Conservation (phyloP, 2,797 vertebrate genomes). For the Sebastes itinus region DNA sequence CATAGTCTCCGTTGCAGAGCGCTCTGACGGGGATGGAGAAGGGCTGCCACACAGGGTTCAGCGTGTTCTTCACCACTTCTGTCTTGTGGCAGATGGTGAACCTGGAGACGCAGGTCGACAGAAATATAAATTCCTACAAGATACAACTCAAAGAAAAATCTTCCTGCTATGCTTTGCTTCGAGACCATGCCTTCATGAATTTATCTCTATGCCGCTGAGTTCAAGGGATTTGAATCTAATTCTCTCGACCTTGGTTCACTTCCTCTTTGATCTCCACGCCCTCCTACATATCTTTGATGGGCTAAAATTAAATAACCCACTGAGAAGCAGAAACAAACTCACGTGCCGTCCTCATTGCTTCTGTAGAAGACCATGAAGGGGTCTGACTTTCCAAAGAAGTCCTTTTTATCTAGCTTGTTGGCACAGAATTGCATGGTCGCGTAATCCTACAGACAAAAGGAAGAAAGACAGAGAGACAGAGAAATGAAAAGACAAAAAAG, state of each 20-base stretch:
- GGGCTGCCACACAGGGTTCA: slow-evolving; percentile 92
- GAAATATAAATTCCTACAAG: slow-evolving; percentile 24
- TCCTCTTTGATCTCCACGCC: slow-evolving; percentile 18
- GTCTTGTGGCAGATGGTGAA: slow-evolving; percentile 99
- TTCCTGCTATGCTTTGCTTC: background rate
- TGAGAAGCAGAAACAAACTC: slow-evolving; percentile 68
- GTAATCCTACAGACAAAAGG: slow-evolving; percentile 84
- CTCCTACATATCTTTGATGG: slow-evolving; percentile 16
- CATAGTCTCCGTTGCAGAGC: slow-evolving; percentile 94
- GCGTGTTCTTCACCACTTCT: slow-evolving; percentile 92
- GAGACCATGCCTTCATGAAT: background rate
- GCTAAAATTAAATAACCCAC: slow-evolving; percentile 4
- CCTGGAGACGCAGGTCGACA: slow-evolving; percentile 69
- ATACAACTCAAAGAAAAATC: slow-evolving; percentile 5
- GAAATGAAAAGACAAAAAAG: slow-evolving; percentile 30
- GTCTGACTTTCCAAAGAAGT: slow-evolving; percentile 96
- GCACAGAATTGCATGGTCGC: slow-evolving; percentile 96
- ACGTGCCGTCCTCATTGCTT: slow-evolving; percentile 97
- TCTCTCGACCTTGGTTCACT: slow-evolving; percentile 15
- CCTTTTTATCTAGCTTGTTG: slow-evolving; percentile 97
- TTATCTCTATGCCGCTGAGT: slow-evolving; percentile 9
- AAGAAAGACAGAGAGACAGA: slow-evolving; percentile 6
- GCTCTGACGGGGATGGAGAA: slow-evolving; percentile 93
- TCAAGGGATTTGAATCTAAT: slow-evolving; percentile 15
- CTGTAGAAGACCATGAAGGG: slow-evolving; percentile 97